A percentile compares a stretch with the other conserved stretches of the same genome.
Conservation (phyloP, 2,888 invertebrate species). For the Biston stratarius region DNA sequence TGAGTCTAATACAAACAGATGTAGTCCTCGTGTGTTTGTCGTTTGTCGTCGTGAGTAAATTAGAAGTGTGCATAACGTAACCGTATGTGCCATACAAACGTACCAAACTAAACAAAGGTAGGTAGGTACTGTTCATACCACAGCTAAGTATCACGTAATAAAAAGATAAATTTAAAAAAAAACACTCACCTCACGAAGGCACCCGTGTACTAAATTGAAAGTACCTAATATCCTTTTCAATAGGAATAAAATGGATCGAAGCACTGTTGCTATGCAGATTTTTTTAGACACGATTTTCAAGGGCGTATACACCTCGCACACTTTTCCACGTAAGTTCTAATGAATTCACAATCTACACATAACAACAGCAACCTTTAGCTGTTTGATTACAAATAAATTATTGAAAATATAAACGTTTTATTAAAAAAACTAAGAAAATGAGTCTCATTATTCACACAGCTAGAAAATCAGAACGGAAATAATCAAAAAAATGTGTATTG, state of each 20-base stretch:
- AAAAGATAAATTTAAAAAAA: constrained; percentile 1
- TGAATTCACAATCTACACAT: constrained; percentile 31
- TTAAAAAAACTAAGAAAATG: constrained; percentile 19
- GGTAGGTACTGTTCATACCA: constrained; percentile 7
- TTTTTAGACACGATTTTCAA: constrained; percentile 78
- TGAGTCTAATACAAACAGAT: too few relatives aligned
- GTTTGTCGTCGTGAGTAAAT: background rate
- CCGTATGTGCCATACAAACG: constrained; percentile 1
- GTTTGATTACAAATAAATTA: background rate
- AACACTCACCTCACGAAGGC: constrained; percentile 73
- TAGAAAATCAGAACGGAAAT: constrained; percentile 21
- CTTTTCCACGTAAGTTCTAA: constrained; percentile 52
- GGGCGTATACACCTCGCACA: constrained; percentile 71
- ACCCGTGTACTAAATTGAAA: constrained; percentile 60
- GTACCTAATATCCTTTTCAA: constrained; percentile 64
- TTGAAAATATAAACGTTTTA: constrained; percentile 2
- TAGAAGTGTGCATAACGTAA: background rate
- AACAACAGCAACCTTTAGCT: constrained; percentile 37
- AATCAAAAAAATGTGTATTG: constrained; percentile 6
- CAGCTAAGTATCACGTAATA: background rate
- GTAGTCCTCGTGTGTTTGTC: background rate
- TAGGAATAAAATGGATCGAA: constrained; percentile 68
- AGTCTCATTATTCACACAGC: constrained; percentile 11
- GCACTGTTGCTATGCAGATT: constrained; percentile 84
- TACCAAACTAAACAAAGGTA: constrained; percentile 38